Base-by-base conservation (phyloP, 2,797 vertebrate species). In the Syngnathus acus region DNA sequence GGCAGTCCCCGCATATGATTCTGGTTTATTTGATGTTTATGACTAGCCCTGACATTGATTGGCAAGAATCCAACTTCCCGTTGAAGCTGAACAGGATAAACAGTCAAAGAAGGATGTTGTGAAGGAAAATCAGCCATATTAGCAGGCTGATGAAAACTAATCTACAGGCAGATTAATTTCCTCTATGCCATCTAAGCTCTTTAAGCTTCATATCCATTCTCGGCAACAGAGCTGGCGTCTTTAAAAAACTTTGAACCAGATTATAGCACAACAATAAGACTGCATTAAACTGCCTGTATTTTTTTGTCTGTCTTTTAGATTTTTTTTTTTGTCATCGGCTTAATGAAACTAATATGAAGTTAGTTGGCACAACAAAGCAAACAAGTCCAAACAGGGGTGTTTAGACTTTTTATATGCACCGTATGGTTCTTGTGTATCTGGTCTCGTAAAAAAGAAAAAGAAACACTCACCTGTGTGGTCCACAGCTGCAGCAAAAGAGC, bases 401-500 rank as follows among this genome's bases (percentile, higher is more conserved):
- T 11, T 32, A 21, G 40, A 40, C 38, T 40, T 51, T 51, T 51
- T n/a, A 51, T 53, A 10, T 11, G 9, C 51, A 21, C 19, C 3
- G 50, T 51, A n/a, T n/a, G 50, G 8, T 51, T n/a, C 7, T 53
- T n/a, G 14, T 2, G 47, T 48, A 32, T 32, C 26, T 32, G 26
- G 26, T 32, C 26, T 32, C 3, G 14, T 50, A 6, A 63, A 9
- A 58, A n/a, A 37, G 0, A 57, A 17, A 72, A 13, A 7, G 0
- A 51, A 32, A n/a, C 19, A 67, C 84, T 81, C 68, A 93, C 93
- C 91, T 92, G 91, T 43, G 93, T 89, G 72, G 90, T 91, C 93
- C 94, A 95, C 17, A 95, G 91, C 76, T 94, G 93, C 59, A 96
- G 69, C 57, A 94, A 79, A 77, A 93, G 70, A 1, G 92, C 91